These are phyloP conservation scores for Erpobdella octoculata DNA, from an alignment of 2,888 invertebrate genomes.

Conservation along the genomic window DNA sequence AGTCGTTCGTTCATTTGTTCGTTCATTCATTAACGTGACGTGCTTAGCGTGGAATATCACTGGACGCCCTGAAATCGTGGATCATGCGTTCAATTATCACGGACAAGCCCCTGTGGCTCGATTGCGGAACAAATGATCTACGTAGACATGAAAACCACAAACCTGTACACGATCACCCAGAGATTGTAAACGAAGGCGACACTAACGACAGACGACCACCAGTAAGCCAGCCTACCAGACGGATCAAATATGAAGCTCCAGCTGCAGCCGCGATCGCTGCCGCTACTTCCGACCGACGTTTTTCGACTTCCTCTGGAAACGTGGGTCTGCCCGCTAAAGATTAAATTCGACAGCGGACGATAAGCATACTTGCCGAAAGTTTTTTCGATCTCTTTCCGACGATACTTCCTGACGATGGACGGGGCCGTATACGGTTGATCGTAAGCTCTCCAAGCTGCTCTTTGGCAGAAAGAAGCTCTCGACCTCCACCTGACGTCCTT, in stretches of 20 bases:
- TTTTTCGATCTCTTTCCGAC: conserved; percentile 52
- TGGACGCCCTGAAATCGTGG: too few relatives aligned
- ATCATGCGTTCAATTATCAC: too few relatives aligned
- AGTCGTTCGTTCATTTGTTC: too few relatives aligned
- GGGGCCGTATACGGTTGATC: not conserved
- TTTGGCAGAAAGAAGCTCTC: too few relatives aligned
- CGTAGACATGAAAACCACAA: too few relatives aligned
- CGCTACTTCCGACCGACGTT: not conserved
- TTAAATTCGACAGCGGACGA: not conserved
- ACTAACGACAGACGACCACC: conserved; percentile 52
- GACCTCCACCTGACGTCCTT: too few relatives aligned
- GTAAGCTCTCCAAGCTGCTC: too few relatives aligned
- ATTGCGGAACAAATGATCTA: too few relatives aligned
- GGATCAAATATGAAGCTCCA: conserved; percentile 84
- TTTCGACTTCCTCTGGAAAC: not conserved
- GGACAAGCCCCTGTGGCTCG: too few relatives aligned
- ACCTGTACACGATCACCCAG: conserved; percentile 51
- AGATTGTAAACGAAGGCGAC: conserved; percentile 52
- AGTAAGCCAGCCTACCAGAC: conserved; percentile 70
- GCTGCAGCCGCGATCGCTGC: conserved; percentile 56
- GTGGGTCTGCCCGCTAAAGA: not conserved
- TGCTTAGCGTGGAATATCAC: too few relatives aligned
- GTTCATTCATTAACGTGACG: too few relatives aligned
- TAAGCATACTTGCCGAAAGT: conserved; percentile 47
- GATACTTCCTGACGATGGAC: conserved; percentile 44